Percentiles rank a stretch among this genome's conserved stretches.
Evolutionary conservation across 2,797 vertebrate genomes (phyloP).

Genomic region (Hemibagrus guttatus): DNA sequence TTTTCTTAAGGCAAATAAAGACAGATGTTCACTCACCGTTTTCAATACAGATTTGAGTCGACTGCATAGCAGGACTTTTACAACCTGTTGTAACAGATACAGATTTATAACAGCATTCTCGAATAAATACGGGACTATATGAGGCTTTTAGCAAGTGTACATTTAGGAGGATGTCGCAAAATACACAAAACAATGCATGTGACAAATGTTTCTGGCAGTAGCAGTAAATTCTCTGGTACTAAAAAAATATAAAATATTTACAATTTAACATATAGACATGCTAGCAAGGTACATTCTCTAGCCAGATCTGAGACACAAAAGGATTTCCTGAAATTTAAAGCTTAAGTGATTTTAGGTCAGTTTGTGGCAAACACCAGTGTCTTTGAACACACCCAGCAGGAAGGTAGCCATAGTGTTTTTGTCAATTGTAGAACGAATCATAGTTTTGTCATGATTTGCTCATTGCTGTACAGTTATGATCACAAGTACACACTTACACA

Average conservation of each 20-base stretch:
- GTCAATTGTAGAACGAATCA: neutral
- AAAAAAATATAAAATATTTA: too few relatives aligned
- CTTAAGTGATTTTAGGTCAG: neutral
- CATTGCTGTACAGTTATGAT: neutral
- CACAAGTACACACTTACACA: neutral
- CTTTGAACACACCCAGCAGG: neutral
- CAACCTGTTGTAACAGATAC: constrained; percentile 64
- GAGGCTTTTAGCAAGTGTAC: neutral
- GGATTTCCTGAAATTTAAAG: neutral
- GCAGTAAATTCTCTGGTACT: neutral
- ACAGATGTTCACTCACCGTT: constrained; percentile 63
- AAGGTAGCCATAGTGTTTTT: neutral
- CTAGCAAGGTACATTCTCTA: neutral
- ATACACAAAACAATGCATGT: neutral
- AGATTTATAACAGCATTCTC: constrained; percentile 2
- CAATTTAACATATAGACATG: neutral
- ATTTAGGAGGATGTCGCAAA: neutral
- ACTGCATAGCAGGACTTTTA: constrained; percentile 56
- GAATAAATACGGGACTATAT: neutral
- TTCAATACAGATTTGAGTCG: constrained; percentile 67
- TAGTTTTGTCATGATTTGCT: neutral
- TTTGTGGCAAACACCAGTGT: neutral
- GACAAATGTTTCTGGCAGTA: neutral
- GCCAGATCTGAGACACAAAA: neutral
- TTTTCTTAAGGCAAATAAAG: constrained; percentile 5